Base-by-base conservation (phyloP, 2,797 vertebrate species). In the Pristis pectinata region DNA sequence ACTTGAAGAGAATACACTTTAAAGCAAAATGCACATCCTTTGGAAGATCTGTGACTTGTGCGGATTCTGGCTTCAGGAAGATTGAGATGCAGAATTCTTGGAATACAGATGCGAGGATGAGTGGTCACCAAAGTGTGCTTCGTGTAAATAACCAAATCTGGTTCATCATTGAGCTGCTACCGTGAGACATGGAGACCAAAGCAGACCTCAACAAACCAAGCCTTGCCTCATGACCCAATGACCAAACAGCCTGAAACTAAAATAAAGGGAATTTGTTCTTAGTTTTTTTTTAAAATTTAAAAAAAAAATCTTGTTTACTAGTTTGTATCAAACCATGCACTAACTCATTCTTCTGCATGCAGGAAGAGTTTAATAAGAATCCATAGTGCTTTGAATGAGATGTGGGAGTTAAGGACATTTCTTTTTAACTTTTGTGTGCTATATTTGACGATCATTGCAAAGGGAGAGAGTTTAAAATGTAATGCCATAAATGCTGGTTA, bases 1-100 rank as follows among this genome's bases (percentile, higher is more conserved):
- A 76, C 92, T 94, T 44, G 92, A 94, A 76, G 92, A 94, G 44
- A 94, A 94, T 53, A 76, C 92, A n/a, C 92, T 94, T 76, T 94
- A n/a, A 94, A 91, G 37, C 59, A 91, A 67, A 24, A 74, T 30
- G 59, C n/a, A 22, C 19, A 3, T 10, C 61, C 56, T 41, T 67
- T 41, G n/a, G 91, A 91, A 27, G 59, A 91, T 41, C 87, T 44
- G 87, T 22, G n/a, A 11, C 61, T 19, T n/a, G 61, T 67, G 87
- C 3, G 37, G 87, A 91, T 67, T 91, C 87, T 61, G 87, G 61
- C 87, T 91, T 91, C 87, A 41, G 87, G 9, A 37, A 22, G 17
- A 67, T 91, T 91, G n/a, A 91, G 87, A 67, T 13, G 59, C 87
- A 22, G 87, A 67, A 67, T 91, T 91, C 87, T 91, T 91, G 87